A percentile compares a stretch with the other conserved stretches of the same genome.
Conservation (phyloP, 2,797 vertebrate genomes). For the Galaxias olidus region DNA sequence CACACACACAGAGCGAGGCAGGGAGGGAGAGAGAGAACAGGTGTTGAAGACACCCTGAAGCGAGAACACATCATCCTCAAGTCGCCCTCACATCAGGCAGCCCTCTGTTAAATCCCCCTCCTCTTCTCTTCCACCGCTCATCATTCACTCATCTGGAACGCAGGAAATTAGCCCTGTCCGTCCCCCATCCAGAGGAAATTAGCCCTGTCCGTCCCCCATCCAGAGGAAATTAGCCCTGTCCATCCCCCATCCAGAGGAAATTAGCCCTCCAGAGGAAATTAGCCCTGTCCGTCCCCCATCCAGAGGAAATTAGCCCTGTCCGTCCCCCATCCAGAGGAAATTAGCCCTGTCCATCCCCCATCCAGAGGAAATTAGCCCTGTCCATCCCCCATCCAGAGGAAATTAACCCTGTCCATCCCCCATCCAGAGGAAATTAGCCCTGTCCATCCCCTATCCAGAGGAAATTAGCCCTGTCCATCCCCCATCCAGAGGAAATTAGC, state of each 20-base stretch:
- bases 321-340: no score
- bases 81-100: slow-evolving; percentile 58
- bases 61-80: slow-evolving; percentile 72
- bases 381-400: no score
- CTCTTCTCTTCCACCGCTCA: slow-evolving; percentile 66
- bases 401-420: no score
- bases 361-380: no score
- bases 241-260: slow-evolving; percentile 68
- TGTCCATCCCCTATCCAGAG: slow-evolving; percentile 57
- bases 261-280: slow-evolving; percentile 67
- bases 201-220: no score
- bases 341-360: slow-evolving; percentile 66
- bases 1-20: background rate
- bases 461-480: no score
- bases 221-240: slow-evolving; percentile 74
- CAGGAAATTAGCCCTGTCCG: slow-evolving; percentile 73
- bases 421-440: slow-evolving; percentile 76
- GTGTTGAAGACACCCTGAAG: slow-evolving; percentile 56
- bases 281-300: no score
- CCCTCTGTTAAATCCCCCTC: slow-evolving; percentile 64
- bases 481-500: no score
- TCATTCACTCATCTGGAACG: slow-evolving; percentile 76
- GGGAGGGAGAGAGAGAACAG: slow-evolving; percentile 41
- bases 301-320: no score
- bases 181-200: no score